Evolutionary conservation across 1,140 invertebrate genomes (phyloP), one percentile per base, ranked within the genome.

Genomic region (Meloidogyne hapla): DNA sequence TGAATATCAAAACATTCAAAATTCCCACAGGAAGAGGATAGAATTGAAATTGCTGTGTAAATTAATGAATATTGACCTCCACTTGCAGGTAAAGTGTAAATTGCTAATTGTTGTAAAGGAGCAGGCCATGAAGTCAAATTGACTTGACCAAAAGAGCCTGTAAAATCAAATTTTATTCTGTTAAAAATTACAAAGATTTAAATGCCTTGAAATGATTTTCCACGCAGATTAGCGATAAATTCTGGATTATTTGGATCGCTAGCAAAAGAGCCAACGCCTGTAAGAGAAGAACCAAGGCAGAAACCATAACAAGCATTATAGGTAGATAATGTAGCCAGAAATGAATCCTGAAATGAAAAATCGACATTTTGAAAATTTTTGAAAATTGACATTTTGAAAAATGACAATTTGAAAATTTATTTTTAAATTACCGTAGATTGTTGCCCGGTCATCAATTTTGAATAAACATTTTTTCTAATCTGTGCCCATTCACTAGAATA

Each of bases 261-360:
- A 40, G 69, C 42, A 28, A 64, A 75, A 0, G 61, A 69, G 25
- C 26, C n/a, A 0, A 38, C 13, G 23, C 33, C 5, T 5, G 64
- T 40, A 4, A 73, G 70, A 8, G 74, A 75, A 2, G 80, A 69
- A 2, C 79, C 79, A 6, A 66, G 62, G 40, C 79, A 80, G 45
- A 82, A 80, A n/a, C 70, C 80, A 63, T 71, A 80, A 64, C 79
- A 80, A 21, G 79, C 80, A 64, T 81, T 81, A 45, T 81, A 83
- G n/a, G 33, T 62, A 9, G 79, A 23, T 2, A 71, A 75, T 13
- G 38, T 74, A 13, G 28, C 23, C 0, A 80, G 33, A 33, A 83
- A 69, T 3, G 26, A 21, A 0, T 77, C 66, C 77, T 80, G 12
- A 75, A 65, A 70, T 6, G 15, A 68, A n/a, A 23, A 23, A 15